Evolutionary conservation across 2,888 invertebrate species (phyloP).

Genomic region (Eristalinus aeneus): DNA sequence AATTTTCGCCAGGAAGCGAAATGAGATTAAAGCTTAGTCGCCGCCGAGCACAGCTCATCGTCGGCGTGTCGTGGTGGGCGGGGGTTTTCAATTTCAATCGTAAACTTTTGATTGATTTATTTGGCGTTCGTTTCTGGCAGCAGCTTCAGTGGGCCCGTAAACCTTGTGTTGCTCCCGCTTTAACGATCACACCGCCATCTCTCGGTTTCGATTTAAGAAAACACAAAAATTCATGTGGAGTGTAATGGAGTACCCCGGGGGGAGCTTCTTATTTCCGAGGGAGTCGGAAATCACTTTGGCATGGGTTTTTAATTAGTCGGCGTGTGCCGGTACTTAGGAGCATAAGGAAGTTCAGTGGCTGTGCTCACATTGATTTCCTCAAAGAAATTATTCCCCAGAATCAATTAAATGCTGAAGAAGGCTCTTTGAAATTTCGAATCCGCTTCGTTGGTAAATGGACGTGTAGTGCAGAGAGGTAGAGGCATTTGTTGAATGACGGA

Average conservation of each 20-base stretch:
- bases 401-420: background rate
- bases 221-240: background rate
- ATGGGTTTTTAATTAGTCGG: background rate
- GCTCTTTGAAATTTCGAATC: background rate
- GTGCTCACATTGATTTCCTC: background rate
- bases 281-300: background rate
- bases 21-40: conserved; percentile 26
- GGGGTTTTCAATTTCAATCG: background rate
- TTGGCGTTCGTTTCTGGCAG: background rate
- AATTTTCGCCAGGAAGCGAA: conserved; percentile 29
- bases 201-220: background rate
- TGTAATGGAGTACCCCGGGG: background rate
- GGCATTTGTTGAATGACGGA: too few relatives aligned
- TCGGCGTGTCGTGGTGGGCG: background rate
- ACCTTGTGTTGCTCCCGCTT: background rate
- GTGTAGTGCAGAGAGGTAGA: too few relatives aligned
- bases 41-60: background rate
- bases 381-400: background rate
- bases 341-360: background rate
- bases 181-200: background rate
- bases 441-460: too few relatives aligned
- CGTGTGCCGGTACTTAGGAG: background rate
- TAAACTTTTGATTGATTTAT: conserved; percentile 9
- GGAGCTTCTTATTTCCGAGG: background rate
- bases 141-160: background rate